Base-by-base conservation (phyloP, 2,888 invertebrate species). In the Agriopis marginaria region DNA sequence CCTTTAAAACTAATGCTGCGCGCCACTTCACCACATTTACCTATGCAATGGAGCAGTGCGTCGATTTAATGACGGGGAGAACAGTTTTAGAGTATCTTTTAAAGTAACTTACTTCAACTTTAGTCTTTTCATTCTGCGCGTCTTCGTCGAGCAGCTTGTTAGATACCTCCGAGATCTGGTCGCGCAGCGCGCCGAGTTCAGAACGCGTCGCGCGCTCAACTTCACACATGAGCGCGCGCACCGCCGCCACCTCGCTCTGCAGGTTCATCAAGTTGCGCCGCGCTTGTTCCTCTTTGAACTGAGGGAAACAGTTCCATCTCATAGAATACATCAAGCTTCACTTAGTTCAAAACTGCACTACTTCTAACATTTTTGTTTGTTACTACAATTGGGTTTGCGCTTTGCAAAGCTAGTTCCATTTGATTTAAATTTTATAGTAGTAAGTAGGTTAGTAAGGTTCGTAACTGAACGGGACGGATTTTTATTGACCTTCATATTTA, bases 261-360 rank as follows among this genome's bases (percentile, higher is more conserved):
- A 87, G 42, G 6, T 68, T 71, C 44, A 70, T 51, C 60, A 87
- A 60, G 73, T 86, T 89, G 9, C 90, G 86, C 1, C 87, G 84
- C 3, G 82, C 81, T 77, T 90, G 88, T 62, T 91, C 91, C 77
- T 93, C 93, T 78, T 89, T 89, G 61, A 90, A 89, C 94, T 93
- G 66, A 66, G 66, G n/a, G 6, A 51, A 3, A 14, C 10, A 51
- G 7, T 17, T 17, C 14, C 14, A 51, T 32, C 32, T 32, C 32
- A 32, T 32, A 23, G 17, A 23, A 23, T 23, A 32, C 32, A 32
- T 32, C 32, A 3, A 32, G 32, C 5, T 5, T 3, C 32, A 32
- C 32, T 3, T 5, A 5, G 32, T 32, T 32, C 32, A 32, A 32
- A 4, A 32, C 32, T 32, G 32, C 32, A 32, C 32, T 32, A 32